Evolutionary conservation across 1,140 invertebrate genomes (phyloP).

Genomic region (Listronotus bonariensis): DNA sequence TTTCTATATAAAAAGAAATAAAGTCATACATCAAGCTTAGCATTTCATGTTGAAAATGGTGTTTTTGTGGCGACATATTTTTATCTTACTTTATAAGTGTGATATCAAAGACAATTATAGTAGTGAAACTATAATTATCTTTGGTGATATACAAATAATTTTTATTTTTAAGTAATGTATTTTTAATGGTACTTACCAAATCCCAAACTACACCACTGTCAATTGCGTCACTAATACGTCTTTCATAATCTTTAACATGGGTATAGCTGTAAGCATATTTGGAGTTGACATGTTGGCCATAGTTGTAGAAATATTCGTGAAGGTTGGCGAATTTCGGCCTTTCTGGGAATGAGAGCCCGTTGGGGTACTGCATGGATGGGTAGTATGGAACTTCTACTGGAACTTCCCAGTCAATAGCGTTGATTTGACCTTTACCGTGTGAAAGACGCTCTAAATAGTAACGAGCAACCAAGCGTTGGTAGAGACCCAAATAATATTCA

Average conservation of each 20-base stretch:
- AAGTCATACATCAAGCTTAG: too few species aligned
- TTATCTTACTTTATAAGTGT: too few species aligned
- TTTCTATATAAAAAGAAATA: conserved; percentile 31
- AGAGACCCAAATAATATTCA: conserved; percentile 63
- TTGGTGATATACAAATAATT: too few species aligned
- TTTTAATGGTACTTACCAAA: conserved; percentile 37
- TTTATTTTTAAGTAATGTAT: too few species aligned
- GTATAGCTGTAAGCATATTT: conserved; percentile 31
- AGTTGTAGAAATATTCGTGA: conserved; percentile 49
- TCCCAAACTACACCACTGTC: conserved; percentile 56
- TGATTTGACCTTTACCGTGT: conserved; percentile 66
- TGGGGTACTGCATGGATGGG: conserved; percentile 67
- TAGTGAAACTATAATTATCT: too few species aligned
- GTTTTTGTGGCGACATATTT: too few species aligned
- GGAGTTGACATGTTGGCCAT: conserved; percentile 43
- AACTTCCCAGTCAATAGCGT: conserved; percentile 61
- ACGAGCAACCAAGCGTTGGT: conserved; percentile 65
- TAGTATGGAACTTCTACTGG: conserved; percentile 66
- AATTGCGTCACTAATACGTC: conserved; percentile 58
- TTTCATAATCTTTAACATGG: conserved; percentile 49
- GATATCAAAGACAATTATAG: too few species aligned
- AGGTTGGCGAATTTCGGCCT: conserved; percentile 60
- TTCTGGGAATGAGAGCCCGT: conserved; percentile 67
- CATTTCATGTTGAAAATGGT: too few species aligned
- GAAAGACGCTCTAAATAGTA: conserved; percentile 72